These are phyloP conservation scores for Phrynocephalus vlangalii DNA, from an alignment of 2,797 vertebrate species.

Conservation along the genomic window DNA sequence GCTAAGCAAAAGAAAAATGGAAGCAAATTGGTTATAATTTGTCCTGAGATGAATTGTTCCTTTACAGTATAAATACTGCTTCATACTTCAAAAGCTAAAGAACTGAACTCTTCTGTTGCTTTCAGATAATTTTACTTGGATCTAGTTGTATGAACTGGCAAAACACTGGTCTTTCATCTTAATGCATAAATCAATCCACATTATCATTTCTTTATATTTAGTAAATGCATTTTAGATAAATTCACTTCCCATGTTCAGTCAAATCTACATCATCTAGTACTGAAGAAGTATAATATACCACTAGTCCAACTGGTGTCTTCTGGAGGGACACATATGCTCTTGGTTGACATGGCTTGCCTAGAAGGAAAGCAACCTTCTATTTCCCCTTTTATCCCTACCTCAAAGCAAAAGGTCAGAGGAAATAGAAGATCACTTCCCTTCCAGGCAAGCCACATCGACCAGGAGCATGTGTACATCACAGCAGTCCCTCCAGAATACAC, in stretches of 20 bases:
- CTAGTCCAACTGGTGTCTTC: no score
- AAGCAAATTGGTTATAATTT: slow-evolving; percentile 33
- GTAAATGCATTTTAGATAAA: neutral
- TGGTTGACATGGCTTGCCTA: no score
- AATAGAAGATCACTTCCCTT: no score
- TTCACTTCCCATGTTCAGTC: neutral
- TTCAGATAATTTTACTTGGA: neutral
- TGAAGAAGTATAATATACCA: neutral
- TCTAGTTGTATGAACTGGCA: neutral
- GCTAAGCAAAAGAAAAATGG: slow-evolving; percentile 37
- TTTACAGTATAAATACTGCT: slow-evolving; percentile 19
- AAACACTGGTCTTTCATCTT: neutral
- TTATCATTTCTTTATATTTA: neutral
- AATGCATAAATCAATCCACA: neutral
- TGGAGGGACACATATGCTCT: no score
- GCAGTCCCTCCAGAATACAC: no score
- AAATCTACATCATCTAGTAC: neutral
- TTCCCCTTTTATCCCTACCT: no score
- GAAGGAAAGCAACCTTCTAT: no score
- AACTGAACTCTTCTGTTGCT: neutral
- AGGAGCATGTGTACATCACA: no score
- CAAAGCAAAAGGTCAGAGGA: no score
- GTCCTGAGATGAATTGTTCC: slow-evolving; percentile 3
- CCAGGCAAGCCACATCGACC: no score
- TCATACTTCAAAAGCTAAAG: neutral